phyloP scores from a whole-genome alignment of 2,888 invertebrate species.

The Epirrita christyi region DNA sequence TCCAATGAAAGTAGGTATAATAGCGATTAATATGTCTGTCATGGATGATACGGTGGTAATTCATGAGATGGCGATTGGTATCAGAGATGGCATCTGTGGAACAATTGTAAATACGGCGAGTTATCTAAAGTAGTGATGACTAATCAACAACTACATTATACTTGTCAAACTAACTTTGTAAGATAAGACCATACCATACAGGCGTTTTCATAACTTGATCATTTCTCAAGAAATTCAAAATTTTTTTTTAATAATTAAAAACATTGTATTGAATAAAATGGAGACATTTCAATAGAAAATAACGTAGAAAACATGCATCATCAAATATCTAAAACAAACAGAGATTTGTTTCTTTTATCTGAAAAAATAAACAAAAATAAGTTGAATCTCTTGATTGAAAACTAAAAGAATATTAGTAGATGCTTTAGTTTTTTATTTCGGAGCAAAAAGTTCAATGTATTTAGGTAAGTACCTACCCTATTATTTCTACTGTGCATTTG shows the following conservation, averaged over 20 bases:
- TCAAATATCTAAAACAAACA: conserved; percentile 34
- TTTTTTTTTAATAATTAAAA: no score
- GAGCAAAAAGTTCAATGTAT: no score
- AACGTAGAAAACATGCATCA: conserved; percentile 17
- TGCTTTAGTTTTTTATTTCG: no score
- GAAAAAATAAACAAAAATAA: conserved; percentile 40
- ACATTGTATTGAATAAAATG: no score
- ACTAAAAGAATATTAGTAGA: no score
- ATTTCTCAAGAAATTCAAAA: no score
- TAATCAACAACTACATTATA: background rate
- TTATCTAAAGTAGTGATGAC: background rate
- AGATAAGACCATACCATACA: no score
- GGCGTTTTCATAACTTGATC: no score
- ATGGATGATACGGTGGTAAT: background rate
- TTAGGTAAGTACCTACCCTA: no score
- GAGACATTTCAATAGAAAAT: conserved; percentile 23
- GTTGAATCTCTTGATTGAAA: conserved; percentile 1
- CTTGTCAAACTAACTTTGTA: no score
- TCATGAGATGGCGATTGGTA: background rate
- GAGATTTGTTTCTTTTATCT: conserved; percentile 38
- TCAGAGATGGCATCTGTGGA: background rate
- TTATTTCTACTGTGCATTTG: no score
- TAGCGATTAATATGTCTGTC: background rate
- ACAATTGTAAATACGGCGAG: background rate
- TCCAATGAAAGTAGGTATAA: conserved; percentile 15